Base-by-base conservation (phyloP, 2,888 invertebrate genomes). In the Ryuthela nishihirai region DNA sequence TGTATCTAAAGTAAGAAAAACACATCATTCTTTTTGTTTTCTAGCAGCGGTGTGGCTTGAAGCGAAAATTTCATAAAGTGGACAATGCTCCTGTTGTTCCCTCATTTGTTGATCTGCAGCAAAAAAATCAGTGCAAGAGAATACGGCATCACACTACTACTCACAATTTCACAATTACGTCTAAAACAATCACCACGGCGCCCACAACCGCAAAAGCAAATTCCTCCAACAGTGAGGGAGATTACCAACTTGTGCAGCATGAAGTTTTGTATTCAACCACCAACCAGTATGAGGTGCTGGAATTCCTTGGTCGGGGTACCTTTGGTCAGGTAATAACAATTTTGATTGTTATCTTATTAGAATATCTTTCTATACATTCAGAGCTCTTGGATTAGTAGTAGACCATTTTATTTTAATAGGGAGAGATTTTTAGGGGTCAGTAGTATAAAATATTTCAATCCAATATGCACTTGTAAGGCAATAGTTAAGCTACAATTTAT, bases 261-360 rank as follows among this genome's bases (percentile, higher is more conserved):
- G 97, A 98, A 81, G 79, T 94, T 69, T 85, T 98, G 72, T 94
- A 91, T 80, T 97, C 97, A 70, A 91, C 91, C 72, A 92, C 92
- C 71, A 74, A 73, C 65, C 88, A 94, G 80, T 97, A 85, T 77
- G 84, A 95, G 82, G 98, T 98, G 73, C 81, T 98, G 76, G 98
- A 99, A 80, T 99, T 99, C 80, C 84, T 99, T 73, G 99, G 99
- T 69, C 87, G 99, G 69, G 99, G 99, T 72, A 99, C 98, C 69
- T 99, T 99, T 79, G 98, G 98, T 67, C 84, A 86, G 77, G 80
- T 79, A 68, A 69, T 68, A 32, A n/a, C n/a, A n/a, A n/a, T n/a
- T 17, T 18, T 42, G n/a, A 24, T 25, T 42, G n/a, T 42, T 7
- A 6, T 25, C 7, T 10, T 15, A n/a, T 42, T 15, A 4, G 7